Evolutionary conservation across 2,113 vertebrate species (phyloP).

Genomic region (Callithrix jacchus): DNA sequence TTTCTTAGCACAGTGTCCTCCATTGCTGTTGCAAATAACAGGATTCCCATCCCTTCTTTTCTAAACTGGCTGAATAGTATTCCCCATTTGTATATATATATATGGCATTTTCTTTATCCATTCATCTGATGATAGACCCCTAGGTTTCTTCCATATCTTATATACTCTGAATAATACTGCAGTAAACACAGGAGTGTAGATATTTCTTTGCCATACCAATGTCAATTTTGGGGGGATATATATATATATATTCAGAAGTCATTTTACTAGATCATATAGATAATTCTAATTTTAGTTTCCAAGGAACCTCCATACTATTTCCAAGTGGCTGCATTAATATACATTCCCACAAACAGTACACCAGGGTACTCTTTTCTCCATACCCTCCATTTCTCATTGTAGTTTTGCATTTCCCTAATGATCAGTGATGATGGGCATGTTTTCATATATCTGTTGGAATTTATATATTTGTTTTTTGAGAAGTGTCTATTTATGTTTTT

Average conservation of each 20-base stretch:
- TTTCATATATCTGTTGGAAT: neutral
- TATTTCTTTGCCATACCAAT: neutral
- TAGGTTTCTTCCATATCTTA: neutral
- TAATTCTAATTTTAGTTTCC: neutral
- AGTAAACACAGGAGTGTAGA: neutral
- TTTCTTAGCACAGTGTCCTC: neutral
- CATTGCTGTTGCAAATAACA: neutral
- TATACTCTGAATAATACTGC: neutral
- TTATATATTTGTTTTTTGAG: neutral
- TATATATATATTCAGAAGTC: neutral
- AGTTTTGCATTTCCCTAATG: neutral
- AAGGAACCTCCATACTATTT: neutral
- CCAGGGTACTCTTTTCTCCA: neutral
- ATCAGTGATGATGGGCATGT: neutral
- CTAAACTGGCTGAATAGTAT: neutral
- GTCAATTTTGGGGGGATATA: neutral
- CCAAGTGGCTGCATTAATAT: neutral
- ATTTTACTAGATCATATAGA: neutral
- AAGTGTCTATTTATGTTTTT: neutral
- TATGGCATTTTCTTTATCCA: neutral
- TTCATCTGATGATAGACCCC: neutral
- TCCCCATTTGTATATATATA: neutral
- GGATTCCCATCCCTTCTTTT: neutral
- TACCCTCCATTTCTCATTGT: neutral
- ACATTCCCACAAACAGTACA: neutral